These are phyloP conservation scores for Cacoxenus indagator DNA, from an alignment of 2,888 invertebrate species.

Conservation along the genomic window DNA sequence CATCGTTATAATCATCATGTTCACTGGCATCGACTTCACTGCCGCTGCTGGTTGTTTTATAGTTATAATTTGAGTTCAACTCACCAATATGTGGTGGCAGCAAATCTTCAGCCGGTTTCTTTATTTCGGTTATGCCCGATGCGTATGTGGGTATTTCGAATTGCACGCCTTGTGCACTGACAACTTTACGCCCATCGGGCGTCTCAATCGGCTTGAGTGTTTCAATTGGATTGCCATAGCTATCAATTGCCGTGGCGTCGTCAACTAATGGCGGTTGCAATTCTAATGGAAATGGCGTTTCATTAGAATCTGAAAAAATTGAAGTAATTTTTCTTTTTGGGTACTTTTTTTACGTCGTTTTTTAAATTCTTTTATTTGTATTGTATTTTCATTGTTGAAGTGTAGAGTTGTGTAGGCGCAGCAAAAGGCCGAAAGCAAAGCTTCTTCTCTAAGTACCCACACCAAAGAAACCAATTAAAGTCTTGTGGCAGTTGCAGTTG, in stretches of 20 bases:
- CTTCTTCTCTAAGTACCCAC: too few relatives aligned
- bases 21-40: constrained; percentile 20
- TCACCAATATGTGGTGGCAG: constrained; percentile 70
- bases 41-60: constrained; percentile 29
- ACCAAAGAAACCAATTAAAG: neutral
- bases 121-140: constrained; percentile 70
- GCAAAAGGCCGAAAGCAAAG: too few relatives aligned
- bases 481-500: neutral
- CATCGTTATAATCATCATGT: neutral
- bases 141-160: constrained; percentile 71
- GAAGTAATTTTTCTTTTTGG: constrained; percentile 25
- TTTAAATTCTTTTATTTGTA: constrained; percentile 24
- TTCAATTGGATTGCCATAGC: constrained; percentile 69
- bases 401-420: constrained; percentile 31
- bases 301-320: constrained; percentile 66
- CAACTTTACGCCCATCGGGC: constrained; percentile 67
- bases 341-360: constrained; percentile 29
- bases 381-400: neutral
- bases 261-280: constrained; percentile 63
- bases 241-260: constrained; percentile 56
- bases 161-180: constrained; percentile 66
- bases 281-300: constrained; percentile 68
- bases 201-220: constrained; percentile 65
- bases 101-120: constrained; percentile 66
- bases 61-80: constrained; percentile 42